Evolutionary conservation across 2,113 vertebrate species (phyloP).

Genomic region (Corydoras maculifer): DNA sequence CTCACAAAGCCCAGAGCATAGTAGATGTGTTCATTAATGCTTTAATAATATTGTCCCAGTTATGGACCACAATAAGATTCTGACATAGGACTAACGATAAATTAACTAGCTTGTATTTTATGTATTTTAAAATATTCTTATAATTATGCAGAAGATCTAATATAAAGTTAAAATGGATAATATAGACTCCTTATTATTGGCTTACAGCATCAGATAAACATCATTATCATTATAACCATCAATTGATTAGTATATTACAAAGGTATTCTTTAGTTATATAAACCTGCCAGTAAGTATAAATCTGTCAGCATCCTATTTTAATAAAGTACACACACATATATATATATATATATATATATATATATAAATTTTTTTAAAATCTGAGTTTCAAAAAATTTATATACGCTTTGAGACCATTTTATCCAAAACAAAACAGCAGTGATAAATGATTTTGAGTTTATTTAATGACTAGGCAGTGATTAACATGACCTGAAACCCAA

Average conservation of each 20-base stretch:
- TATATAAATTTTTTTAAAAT: no score
- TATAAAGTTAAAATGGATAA: constrained; percentile 3
- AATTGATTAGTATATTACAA: constrained; percentile 1
- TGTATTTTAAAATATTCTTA: constrained; percentile 20
- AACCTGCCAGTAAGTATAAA: not conserved
- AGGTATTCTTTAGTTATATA: not conserved
- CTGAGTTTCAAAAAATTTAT: no score
- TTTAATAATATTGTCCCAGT: constrained; percentile 38
- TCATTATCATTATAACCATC: no score
- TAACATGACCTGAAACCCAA: no score
- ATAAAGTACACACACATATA: not conserved
- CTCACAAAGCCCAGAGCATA: not conserved
- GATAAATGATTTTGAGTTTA: no score
- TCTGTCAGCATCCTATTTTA: not conserved
- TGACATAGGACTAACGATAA: constrained; percentile 29
- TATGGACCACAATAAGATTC: constrained; percentile 25
- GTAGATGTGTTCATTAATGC: constrained; percentile 30
- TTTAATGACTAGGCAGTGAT: no score
- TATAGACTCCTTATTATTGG: not conserved
- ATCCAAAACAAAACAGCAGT: no score
- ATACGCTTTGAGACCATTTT: no score
- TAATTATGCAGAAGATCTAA: constrained; percentile 4
- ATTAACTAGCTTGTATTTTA: constrained; percentile 15
- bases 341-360: no score
- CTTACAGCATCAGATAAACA: no score